Evolutionary conservation across 2,888 invertebrate genomes (phyloP), one percentile per base, ranked within the genome.

Genomic region (Machimus rusticus): DNA sequence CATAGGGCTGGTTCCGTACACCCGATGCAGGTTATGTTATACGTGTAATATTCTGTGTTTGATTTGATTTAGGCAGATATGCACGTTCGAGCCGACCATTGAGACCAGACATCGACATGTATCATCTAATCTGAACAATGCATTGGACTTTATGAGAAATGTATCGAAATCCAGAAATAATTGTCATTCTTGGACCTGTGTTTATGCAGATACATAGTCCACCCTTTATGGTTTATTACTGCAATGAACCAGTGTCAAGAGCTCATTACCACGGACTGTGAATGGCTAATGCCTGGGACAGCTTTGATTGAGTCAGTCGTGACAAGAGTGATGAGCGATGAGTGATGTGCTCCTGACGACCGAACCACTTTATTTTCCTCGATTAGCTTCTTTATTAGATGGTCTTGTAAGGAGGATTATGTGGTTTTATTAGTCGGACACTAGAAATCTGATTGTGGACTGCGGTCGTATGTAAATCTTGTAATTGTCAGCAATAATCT

Each of bases 81-180:
- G 28, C 66, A 66, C 66, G 66, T 66, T 2, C 66, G 12, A 23
- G 28, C 23, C 14, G 12, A 28, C 66, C 28, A 66, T 66, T 66
- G 66, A 28, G 66, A 66, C 66, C 66, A 66, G 66, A 66, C 66
- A 66, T 66, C 66, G 66, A 28, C 66, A 66, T 66, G 66, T 28
- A 66, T 66, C 66, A 66, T 66, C 66, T 66, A 66, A 66, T 66
- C 66, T 66, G 66, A 76, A 76, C 76, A 34, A 76, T 76, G 76
- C 76, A 76, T 76, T 28, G 76, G 37, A 34, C 76, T 76, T 76
- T 76, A 76, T 76, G 76, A 76, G 76, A 37, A 34, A 76, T 76
- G 76, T 76, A 76, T 76, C 76, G 76, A 37, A 76, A 34, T 76
- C 76, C 76, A n/a, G 37, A 76, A 76, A 76, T 76, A 76, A 76